Percentiles rank a stretch among this genome's conserved stretches.
Conservation (phyloP, 2,797 vertebrate genomes). For the Passerculus sandwichensis region DNA sequence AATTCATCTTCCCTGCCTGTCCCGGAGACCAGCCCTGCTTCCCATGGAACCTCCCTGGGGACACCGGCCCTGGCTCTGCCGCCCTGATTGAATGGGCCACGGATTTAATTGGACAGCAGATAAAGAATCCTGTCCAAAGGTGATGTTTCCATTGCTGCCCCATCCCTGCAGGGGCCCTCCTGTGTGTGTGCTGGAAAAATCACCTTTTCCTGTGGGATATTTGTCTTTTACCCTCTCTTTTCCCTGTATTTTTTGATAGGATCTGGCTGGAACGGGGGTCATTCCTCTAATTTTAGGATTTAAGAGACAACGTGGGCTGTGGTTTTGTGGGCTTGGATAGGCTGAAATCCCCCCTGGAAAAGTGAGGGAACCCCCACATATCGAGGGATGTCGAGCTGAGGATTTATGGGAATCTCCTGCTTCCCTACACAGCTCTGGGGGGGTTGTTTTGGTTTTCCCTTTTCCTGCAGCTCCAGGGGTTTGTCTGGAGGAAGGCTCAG, state of each 20-base stretch:
- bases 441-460: neutral
- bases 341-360: neutral
- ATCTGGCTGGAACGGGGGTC: neutral
- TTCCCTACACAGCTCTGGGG: neutral
- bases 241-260: neutral
- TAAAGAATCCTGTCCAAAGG: slow-evolving; percentile 4
- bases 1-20: neutral
- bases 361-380: neutral
- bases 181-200: neutral
- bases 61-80: neutral
- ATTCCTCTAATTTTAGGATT: neutral
- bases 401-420: neutral
- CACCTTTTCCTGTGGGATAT: neutral
- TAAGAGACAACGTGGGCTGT: fast-evolving
- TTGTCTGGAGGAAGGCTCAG: neutral
- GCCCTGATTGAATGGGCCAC: slow-evolving; percentile 19
- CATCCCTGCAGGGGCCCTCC: too few species aligned
- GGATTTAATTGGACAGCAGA: slow-evolving; percentile 41
- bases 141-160: neutral
- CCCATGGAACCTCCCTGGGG: slow-evolving; percentile 23
- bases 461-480: neutral
- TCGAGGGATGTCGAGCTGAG: neutral
- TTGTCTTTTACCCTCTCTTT: neutral
- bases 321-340: neutral
- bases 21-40: neutral